Percentiles rank a stretch among this genome's conserved stretches.
phyloP scores from a whole-genome alignment of 2,797 vertebrate genomes.

The Antennarius maculatus region DNA sequence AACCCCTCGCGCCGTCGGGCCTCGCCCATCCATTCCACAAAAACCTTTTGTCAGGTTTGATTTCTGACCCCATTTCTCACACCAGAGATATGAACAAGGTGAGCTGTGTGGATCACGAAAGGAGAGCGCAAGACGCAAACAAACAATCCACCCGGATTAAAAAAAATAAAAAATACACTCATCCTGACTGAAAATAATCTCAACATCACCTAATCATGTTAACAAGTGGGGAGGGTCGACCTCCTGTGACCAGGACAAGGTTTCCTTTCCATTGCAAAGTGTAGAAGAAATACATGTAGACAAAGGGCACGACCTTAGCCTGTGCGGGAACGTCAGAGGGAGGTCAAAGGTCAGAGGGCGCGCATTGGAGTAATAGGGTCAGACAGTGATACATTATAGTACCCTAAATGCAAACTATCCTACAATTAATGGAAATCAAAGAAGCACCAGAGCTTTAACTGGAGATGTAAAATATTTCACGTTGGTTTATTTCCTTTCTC shows the following conservation, averaged over 20 bases:
- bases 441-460: background rate
- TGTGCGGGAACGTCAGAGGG: conserved; percentile 38
- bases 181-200: background rate
- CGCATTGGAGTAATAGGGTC: conserved; percentile 61
- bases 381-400: conserved; percentile 73
- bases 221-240: conserved; percentile 33
- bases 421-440: conserved; percentile 14
- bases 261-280: conserved; percentile 28
- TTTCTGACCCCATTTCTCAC: conserved; percentile 49
- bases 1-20: conserved; percentile 25
- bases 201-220: conserved; percentile 4
- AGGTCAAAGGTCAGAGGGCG: conserved; percentile 58
- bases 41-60: conserved; percentile 49
- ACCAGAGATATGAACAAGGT: conserved; percentile 9
- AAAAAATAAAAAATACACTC: background rate
- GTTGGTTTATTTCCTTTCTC: no score
- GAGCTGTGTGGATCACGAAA: background rate
- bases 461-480: background rate
- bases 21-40: conserved; percentile 21
- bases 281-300: conserved; percentile 29
- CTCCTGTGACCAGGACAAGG: conserved; percentile 7
- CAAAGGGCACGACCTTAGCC: conserved; percentile 43
- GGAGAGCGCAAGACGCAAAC: no score
- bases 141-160: background rate
- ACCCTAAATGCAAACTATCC: conserved; percentile 46